Percentiles rank a stretch among this genome's conserved stretches.
Evolutionary conservation across 2,113 vertebrate genomes (phyloP).

Genomic region (Ailuropoda melanoleuca): DNA sequence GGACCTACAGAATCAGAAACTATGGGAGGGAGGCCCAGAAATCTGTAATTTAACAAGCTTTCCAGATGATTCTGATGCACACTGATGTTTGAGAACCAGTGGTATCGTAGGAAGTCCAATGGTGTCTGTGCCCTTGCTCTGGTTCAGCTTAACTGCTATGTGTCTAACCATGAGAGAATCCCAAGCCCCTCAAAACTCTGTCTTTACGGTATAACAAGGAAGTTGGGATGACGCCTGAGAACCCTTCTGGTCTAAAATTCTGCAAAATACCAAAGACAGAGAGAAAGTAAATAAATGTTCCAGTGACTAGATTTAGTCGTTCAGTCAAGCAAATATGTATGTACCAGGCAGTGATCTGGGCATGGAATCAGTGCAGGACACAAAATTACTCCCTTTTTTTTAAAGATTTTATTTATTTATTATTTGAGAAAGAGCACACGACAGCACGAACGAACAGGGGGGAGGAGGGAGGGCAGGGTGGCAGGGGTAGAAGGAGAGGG

Average conservation of each 20-base stretch:
- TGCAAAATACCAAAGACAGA: background rate
- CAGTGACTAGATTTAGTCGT: background rate
- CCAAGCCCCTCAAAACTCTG: background rate
- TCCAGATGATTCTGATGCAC: background rate
- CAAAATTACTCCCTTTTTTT: background rate
- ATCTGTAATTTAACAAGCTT: background rate
- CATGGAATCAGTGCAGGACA: background rate
- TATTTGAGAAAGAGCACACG: too few relatives aligned
- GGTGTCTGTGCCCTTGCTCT: background rate
- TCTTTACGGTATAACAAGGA: background rate
- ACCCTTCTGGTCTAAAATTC: background rate
- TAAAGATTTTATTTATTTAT: too few relatives aligned
- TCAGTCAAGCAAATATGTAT: slow-evolving; percentile 2
- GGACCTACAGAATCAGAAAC: background rate
- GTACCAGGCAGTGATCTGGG: background rate
- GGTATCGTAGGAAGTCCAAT: background rate
- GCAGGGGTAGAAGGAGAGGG: too few relatives aligned
- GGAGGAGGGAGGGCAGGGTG: too few relatives aligned
- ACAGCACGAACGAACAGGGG: too few relatives aligned
- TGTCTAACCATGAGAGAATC: background rate
- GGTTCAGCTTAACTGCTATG: background rate
- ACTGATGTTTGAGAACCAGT: background rate
- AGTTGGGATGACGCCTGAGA: background rate
- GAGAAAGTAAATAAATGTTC: background rate
- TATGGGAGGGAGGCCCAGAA: background rate